These are phyloP conservation scores for Teleiodes luculella DNA, from an alignment of 2,888 invertebrate species.

Conservation along the genomic window DNA sequence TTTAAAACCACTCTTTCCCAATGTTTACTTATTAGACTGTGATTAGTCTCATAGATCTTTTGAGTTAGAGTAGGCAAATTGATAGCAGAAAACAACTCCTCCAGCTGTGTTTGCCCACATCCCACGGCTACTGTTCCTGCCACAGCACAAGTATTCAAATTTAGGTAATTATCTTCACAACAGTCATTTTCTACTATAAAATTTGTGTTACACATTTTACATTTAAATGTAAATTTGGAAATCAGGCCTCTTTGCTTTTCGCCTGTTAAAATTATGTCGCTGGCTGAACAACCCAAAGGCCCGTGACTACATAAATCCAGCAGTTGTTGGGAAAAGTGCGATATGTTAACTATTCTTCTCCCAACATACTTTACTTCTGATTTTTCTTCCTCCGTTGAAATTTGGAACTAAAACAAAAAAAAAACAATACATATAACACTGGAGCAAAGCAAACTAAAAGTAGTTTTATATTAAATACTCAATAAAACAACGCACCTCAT, in stretches of 20 bases:
- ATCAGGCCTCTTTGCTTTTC: neutral
- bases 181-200: neutral
- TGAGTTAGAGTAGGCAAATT: neutral
- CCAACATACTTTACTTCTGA: too few species aligned
- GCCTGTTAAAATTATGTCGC: neutral
- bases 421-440: too few species aligned
- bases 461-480: too few species aligned
- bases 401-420: too few species aligned
- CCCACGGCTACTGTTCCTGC: constrained; percentile 6
- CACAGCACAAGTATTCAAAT: neutral
- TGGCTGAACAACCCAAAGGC: neutral
- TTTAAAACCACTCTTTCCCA: neutral
- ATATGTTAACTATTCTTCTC: too few species aligned
- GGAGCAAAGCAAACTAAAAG: too few species aligned
- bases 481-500: too few species aligned
- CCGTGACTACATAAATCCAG: neutral
- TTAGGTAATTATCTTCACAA: neutral
- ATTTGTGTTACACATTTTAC: neutral
- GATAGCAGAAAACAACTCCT: constrained; percentile 6
- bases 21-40: neutral
- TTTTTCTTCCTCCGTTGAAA: too few species aligned
- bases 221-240: neutral
- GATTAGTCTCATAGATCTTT: neutral
- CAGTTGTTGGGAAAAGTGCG: too few species aligned
- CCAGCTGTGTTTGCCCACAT: constrained; percentile 8